Evolutionary conservation across 2,888 invertebrate genomes (phyloP), one percentile per base, ranked within the genome.

Genomic region (Drosophila pseudotakahashii): DNA sequence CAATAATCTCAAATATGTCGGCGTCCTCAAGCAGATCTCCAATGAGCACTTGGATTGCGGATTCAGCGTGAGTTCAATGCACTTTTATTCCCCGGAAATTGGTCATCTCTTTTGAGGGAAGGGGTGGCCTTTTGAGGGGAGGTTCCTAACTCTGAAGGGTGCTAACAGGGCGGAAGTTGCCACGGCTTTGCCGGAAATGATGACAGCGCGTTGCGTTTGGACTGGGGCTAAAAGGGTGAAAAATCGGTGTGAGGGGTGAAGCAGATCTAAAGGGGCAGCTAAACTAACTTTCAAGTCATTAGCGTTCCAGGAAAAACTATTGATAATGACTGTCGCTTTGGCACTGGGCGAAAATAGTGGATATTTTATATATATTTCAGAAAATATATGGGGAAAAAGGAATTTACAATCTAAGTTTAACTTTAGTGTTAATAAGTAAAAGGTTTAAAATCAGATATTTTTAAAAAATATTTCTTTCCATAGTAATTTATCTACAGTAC

Each of bases 1-100:
- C 91, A 96, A 97, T 2, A 96, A 97, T 92, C 94, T 98, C 45
- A 93, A 98, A 74, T 96, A 96, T 47, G 97, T 97, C 63, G 98
- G 98, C 5, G 97, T 98, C 51, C 93, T 98, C 50, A 94, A 95
- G 79, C 96, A 96, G 91, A 94, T 97, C 83, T 94, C 95, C 53
- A 81, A 78, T 19, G 86, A 88, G 42, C 96, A 96, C 74, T 51
- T 42, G 76, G 51, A 66, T 76, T 50, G 67, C 54, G 84, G 81
- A 63, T 81, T 81, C 54, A 81, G 87, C 45, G 81, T 81, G 80
- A 81, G 81, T 81, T 81, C 79, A 81, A 66, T 76, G 72, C 73
- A 78, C 87, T 66, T 42, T 45, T 34, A 30, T 48, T 47, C 16
- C 32, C 67, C 72, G 78, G 80, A 80, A 86, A 85, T 82, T 79